Base-by-base conservation (phyloP, 2,888 invertebrate species). In the Corbicula japonica region DNA sequence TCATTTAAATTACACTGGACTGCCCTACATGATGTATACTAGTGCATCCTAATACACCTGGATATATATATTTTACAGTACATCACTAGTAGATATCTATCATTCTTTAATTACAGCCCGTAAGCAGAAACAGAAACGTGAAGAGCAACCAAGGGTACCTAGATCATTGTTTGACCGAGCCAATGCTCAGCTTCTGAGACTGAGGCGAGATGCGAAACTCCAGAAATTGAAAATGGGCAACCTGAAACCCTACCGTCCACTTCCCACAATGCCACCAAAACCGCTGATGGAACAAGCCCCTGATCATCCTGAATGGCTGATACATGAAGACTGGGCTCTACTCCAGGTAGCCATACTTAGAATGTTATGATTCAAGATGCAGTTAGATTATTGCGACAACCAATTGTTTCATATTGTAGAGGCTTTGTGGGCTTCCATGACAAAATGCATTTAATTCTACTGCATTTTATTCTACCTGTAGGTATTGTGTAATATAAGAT, bases 261-360 rank as follows among this genome's bases (percentile, higher is more conserved):
- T 87, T 23, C 85, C 87, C 5, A 74, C 86, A 21, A 74, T 85
- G 62, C 83, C 86, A 23, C 82, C 83, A 72, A 87, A 89, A 61
- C 89, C 87, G 4, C 32, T 86, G 32, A 83, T 87, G 63, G 91
- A 91, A 32, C 80, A 85, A n/a, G 70, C 86, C 4, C 78, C 83
- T 5, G 95, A 96, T 76, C 95, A 95, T 87, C 96, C 97, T 77
- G 98, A 98, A 88, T 99, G 98, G 98, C 95, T 96, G 83, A 96
- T 97, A 76, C 96, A 97, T 92, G 98, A 99, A 94, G 98, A 99
- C 93, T 96, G 97, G 95, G 96, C 97, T 32, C 95, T 98, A 73
- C 94, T 98, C 44, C 92, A 93, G 91, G 93, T 93, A 68, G 21
- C 63, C 1, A 30, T n/a, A n/a, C n/a, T n/a, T n/a, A n/a, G n/a